phyloP scores from a whole-genome alignment of 1,140 invertebrate genomes.

The Temnothorax nylanderi region DNA sequence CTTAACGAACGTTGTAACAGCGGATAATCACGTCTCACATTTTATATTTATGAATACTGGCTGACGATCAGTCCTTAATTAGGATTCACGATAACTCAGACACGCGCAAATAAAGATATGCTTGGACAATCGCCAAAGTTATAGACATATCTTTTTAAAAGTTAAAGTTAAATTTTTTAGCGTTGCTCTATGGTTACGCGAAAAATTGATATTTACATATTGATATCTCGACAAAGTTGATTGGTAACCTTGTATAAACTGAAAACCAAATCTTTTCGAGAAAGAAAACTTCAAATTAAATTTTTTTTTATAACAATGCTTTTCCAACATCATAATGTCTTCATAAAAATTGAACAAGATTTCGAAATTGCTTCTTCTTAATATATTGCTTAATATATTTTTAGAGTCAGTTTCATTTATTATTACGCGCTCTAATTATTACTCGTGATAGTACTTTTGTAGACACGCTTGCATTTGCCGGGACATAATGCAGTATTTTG shows the following conservation, averaged over 20 bases:
- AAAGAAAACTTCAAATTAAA: neutral
- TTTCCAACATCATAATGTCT: neutral
- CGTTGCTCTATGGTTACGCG: neutral
- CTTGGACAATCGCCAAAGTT: neutral
- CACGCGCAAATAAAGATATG: neutral
- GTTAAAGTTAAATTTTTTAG: neutral
- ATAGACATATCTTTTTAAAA: neutral
- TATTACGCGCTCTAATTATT: neutral
- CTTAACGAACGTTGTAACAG: slow-evolving; percentile 62
- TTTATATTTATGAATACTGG: slow-evolving; percentile 61
- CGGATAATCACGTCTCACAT: slow-evolving; percentile 50
- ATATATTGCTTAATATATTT: neutral
- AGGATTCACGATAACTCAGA: slow-evolving; percentile 28
- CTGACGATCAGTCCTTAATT: slow-evolving; percentile 54
- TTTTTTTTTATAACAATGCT: neutral
- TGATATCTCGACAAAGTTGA: neutral
- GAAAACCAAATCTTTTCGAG: neutral
- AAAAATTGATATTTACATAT: neutral
- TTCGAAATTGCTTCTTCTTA: neutral
- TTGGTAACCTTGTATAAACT: neutral
- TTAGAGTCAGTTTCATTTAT: neutral
- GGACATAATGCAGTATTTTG: slow-evolving; percentile 34
- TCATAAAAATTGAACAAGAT: neutral
- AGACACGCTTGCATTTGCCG: neutral
- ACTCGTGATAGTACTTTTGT: neutral